Percentiles rank a stretch among this genome's conserved stretches.
Conservation (phyloP, 2,113 vertebrate species). For the Centropus bengalensis region DNA sequence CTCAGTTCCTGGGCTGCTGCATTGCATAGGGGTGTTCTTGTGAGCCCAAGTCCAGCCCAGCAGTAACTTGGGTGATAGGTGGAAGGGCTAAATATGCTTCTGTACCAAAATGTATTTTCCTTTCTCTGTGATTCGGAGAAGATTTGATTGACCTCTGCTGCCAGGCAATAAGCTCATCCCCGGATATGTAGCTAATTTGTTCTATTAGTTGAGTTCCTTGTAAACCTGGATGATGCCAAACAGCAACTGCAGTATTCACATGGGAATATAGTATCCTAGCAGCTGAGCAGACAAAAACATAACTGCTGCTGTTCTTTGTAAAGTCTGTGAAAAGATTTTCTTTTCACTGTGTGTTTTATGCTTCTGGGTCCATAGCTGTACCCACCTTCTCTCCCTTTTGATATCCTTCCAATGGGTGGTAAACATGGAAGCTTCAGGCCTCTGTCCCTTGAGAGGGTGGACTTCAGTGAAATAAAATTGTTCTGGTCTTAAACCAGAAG, state of each 20-base stretch:
- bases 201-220: neutral
- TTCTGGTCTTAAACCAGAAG: neutral
- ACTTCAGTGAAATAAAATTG: neutral
- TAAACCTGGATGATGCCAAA: neutral
- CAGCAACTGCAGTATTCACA: neutral
- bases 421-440: neutral
- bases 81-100: neutral
- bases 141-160: neutral
- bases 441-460: neutral
- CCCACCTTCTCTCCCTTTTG: neutral
- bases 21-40: neutral
- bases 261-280: neutral
- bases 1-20: neutral
- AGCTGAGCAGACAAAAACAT: neutral
- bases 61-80: accelerated
- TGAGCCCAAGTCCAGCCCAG: neutral
- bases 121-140: neutral
- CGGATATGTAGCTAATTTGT: neutral
- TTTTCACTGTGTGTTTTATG: neutral
- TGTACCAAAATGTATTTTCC: neutral
- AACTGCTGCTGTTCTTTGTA: neutral
- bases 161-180: neutral
- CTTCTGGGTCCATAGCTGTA: neutral
- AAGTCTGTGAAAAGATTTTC: neutral
- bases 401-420: neutral